phyloP scores from a whole-genome alignment of 2,888 invertebrate genomes.

The Nudaria mundana region DNA sequence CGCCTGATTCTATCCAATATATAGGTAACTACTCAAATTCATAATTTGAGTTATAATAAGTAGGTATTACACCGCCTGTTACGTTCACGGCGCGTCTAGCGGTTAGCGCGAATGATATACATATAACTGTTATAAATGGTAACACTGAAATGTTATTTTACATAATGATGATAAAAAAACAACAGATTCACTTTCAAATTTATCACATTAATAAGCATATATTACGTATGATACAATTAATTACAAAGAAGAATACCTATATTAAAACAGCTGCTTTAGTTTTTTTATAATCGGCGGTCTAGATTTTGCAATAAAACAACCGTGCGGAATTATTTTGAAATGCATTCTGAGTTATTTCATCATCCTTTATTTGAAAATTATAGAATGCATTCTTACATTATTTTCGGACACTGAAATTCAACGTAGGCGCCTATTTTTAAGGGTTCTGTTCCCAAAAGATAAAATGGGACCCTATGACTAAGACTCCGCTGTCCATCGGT shows the following conservation, averaged over 20 bases:
- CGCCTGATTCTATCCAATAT: too few relatives aligned
- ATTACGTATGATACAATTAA: conserved; percentile 5
- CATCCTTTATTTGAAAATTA: neutral
- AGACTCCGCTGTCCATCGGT: too few relatives aligned
- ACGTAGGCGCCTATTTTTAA: too few relatives aligned
- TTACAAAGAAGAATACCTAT: conserved; percentile 1
- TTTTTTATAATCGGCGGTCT: neutral
- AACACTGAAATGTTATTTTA: neutral
- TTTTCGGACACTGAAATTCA: too few relatives aligned
- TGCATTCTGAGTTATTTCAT: neutral
- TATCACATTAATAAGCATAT: neutral
- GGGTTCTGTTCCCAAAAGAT: too few relatives aligned
- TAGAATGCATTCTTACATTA: too few relatives aligned
- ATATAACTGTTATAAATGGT: neutral
- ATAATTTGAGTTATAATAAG: neutral
- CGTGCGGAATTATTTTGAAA: neutral
- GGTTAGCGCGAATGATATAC: neutral
- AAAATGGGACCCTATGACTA: too few relatives aligned
- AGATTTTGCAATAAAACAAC: conserved; percentile 1
- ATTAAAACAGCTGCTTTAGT: conserved; percentile 5
- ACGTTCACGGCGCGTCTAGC: neutral
- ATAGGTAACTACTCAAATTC: too few relatives aligned
- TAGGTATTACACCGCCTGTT: neutral
- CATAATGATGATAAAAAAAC: neutral
- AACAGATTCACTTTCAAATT: conserved; percentile 2